Base-by-base conservation (phyloP, 2,888 invertebrate species). In the Gibbula magus region DNA sequence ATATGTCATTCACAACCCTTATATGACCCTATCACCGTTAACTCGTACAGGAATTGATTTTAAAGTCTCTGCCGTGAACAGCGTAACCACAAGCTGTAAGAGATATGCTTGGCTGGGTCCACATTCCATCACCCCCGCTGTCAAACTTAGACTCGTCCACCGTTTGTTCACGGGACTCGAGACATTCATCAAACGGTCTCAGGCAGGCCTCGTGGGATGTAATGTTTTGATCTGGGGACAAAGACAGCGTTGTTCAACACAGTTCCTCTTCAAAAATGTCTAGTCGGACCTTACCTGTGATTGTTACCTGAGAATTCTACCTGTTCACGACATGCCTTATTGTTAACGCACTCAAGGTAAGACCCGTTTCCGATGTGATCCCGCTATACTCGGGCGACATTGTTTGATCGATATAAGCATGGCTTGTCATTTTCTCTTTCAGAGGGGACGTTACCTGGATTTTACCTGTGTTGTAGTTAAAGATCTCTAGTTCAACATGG, bases 401-500 rank as follows among this genome's bases (percentile, higher is more conserved):
- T 70, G 13, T 39, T 35, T 70, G 29, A 35, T 20, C 20, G 32
- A 35, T 35, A 70, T 70, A 70, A 32, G 51, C 51, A 18, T 29
- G 25, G 25, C 51, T 20, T 74, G 74, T 75, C n/a, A 29, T 75
- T 45, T 54, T 39, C 39, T 54, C 35, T 54, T 66, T 22, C 16
- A 66, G 45, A 16, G 29, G n/a, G 75, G 20, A 77, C 45, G 3
- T 2, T 52, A 67, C n/a, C 16, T 45, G 8, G 61, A 20, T 77
- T 32, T 35, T 56, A 20, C 20, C 52, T 39, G 22, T 78, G 20
- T 18, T 54, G 18, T 51, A 16, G n/a, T 39, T 10, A 22, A 39
- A 18, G 52, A 25, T 45, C 25, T 29, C 18, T 18, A 20, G 39
- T 73, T 54, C 29, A 22, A 76, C 22, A 52, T 83, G 84, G 85